phyloP scores from a whole-genome alignment of 2,797 vertebrate genomes.

The Eulemur albifrons region DNA sequence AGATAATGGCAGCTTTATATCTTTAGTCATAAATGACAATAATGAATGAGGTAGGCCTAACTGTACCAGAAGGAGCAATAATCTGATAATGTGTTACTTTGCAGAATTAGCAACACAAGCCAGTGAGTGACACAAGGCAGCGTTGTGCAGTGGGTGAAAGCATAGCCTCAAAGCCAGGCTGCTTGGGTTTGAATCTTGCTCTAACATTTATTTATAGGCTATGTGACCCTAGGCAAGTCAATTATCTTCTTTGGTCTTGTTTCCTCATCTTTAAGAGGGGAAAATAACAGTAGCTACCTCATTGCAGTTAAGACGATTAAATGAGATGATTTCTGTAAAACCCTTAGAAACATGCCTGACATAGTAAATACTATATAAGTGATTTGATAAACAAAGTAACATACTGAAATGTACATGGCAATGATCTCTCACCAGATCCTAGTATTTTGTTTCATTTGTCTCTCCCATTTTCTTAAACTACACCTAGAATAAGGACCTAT shows the following conservation, averaged over 20 bases:
- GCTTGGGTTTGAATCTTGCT: background rate
- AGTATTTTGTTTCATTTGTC: background rate
- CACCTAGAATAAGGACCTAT: background rate
- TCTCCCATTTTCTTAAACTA: slow-evolving; percentile 7
- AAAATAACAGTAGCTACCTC: background rate
- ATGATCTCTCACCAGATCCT: background rate
- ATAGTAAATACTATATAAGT: background rate
- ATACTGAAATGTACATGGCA: background rate
- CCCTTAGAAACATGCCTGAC: background rate
- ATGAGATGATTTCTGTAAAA: background rate
- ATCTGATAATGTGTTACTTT: background rate
- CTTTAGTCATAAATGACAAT: background rate
- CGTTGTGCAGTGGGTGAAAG: background rate
- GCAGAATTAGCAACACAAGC: background rate
- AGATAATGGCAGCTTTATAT: background rate
- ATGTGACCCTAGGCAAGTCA: background rate
- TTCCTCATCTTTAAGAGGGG: background rate
- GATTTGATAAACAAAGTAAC: background rate
- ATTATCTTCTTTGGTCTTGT: background rate
- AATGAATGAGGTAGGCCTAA: slow-evolving; percentile 3
- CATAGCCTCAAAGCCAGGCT: background rate
- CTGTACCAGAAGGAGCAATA: background rate
- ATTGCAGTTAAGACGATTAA: background rate
- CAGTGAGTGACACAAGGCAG: background rate
- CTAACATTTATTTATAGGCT: background rate